Evolutionary conservation across 2,888 invertebrate genomes (phyloP).

Genomic region (Synanthedon tipuliformis): DNA sequence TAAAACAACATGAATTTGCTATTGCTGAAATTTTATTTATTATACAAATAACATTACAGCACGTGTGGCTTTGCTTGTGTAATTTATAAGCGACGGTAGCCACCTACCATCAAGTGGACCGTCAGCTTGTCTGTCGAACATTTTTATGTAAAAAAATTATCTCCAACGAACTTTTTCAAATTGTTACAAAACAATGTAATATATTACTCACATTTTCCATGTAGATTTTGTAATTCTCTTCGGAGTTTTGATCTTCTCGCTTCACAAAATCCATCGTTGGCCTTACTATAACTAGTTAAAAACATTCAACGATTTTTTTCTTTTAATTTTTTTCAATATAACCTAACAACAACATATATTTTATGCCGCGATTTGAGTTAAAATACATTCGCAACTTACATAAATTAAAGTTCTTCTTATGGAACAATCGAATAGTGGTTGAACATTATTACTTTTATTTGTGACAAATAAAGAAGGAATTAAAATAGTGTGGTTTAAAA

Average conservation of each 20-base stretch:
- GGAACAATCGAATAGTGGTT: too few relatives aligned
- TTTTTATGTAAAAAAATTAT: background rate
- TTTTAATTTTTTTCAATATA: constrained; percentile 33
- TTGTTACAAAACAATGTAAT: constrained; percentile 1
- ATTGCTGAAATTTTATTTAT: too few relatives aligned
- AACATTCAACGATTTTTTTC: constrained; percentile 4
- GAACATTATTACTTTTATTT: background rate
- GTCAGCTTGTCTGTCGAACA: too few relatives aligned
- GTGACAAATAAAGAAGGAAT: background rate
- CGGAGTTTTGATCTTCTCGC: constrained; percentile 47
- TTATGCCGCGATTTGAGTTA: constrained; percentile 21
- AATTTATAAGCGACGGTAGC: too few relatives aligned
- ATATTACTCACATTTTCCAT: constrained; percentile 46
- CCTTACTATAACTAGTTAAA: background rate
- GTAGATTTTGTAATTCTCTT: constrained; percentile 51
- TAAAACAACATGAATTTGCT: too few relatives aligned
- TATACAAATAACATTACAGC: too few relatives aligned
- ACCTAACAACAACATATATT: constrained; percentile 27
- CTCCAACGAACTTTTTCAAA: background rate
- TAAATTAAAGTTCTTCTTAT: constrained; percentile 8
- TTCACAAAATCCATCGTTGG: constrained; percentile 56
- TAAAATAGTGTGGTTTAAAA: constrained; percentile 8
- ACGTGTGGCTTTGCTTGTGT: too few relatives aligned
- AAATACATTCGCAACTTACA: constrained; percentile 15
- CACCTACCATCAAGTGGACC: too few relatives aligned